Evolutionary conservation across 2,797 vertebrate genomes (phyloP).

Genomic region (Peromyscus nudipes): DNA sequence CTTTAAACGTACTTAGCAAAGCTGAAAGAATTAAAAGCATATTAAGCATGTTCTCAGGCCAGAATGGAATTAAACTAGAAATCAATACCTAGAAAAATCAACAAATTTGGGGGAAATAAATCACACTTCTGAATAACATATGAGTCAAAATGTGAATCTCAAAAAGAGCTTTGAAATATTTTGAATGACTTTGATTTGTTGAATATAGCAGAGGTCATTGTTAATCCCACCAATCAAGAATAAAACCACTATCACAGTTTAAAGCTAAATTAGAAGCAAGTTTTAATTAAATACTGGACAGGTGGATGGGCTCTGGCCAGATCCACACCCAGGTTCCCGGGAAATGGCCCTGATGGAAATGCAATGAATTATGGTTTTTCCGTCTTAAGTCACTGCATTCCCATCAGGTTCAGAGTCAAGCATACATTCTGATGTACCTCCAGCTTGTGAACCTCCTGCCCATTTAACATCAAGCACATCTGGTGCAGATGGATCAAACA

Average conservation of each 20-base stretch:
- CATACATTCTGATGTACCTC: background rate
- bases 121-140: background rate
- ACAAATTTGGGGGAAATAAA: background rate
- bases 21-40: background rate
- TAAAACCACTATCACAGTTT: background rate
- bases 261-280: background rate
- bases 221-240: background rate
- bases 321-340: background rate
- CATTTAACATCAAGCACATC: background rate
- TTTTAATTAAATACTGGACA: background rate
- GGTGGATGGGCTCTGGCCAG: background rate
- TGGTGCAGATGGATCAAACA: background rate
- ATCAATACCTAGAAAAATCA: background rate
- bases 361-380: background rate
- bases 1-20: background rate
- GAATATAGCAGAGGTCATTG: background rate
- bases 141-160: background rate
- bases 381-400: background rate
- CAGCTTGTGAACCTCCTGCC: background rate
- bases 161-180: background rate
- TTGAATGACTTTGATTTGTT: background rate
- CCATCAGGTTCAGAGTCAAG: background rate
- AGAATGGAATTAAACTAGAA: background rate
- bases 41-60: background rate
- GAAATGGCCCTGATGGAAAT: background rate